A percentile compares a stretch with the other conserved stretches of the same genome.
These are phyloP conservation scores for Vanessa atalanta DNA, from an alignment of 1,140 invertebrate genomes.

Conservation along the genomic window DNA sequence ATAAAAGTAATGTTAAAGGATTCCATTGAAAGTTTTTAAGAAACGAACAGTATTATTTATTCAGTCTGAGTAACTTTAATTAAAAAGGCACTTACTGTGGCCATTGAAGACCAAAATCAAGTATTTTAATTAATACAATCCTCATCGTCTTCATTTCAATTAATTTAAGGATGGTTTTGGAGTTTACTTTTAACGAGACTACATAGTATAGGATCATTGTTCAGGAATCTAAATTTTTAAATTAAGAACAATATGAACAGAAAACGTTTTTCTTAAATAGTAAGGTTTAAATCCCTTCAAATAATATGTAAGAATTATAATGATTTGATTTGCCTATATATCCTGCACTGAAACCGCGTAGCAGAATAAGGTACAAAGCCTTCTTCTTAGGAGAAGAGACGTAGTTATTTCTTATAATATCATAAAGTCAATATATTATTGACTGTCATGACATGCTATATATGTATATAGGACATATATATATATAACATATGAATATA, in stretches of 20 bases:
- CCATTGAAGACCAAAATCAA: constrained; percentile 48
- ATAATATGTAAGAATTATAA: too few relatives aligned
- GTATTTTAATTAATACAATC: constrained; percentile 54
- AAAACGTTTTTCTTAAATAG: too few relatives aligned
- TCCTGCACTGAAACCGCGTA: too few relatives aligned
- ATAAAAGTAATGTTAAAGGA: constrained; percentile 20
- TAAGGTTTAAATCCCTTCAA: too few relatives aligned
- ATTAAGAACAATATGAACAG: too few relatives aligned
- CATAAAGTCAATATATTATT: not conserved
- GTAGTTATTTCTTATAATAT: too few relatives aligned
- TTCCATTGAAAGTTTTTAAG: constrained; percentile 27
- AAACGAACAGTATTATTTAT: constrained; percentile 38
- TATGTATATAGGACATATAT: too few relatives aligned
- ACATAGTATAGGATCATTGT: constrained; percentile 5
- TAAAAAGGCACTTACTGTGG: constrained; percentile 44
- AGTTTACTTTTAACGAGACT: constrained; percentile 35
- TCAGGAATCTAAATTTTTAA: too few relatives aligned
- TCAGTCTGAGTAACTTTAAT: constrained; percentile 46
- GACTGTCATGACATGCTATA: not conserved
- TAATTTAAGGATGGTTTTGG: constrained; percentile 44
- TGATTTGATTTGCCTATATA: too few relatives aligned
- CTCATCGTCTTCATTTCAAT: constrained; percentile 48
- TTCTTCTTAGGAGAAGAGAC: too few relatives aligned
- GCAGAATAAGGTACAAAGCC: not conserved
- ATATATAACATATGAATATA: too few relatives aligned